phyloP scores from a whole-genome alignment of 2,888 invertebrate genomes.

The Cephus pygmeus region DNA sequence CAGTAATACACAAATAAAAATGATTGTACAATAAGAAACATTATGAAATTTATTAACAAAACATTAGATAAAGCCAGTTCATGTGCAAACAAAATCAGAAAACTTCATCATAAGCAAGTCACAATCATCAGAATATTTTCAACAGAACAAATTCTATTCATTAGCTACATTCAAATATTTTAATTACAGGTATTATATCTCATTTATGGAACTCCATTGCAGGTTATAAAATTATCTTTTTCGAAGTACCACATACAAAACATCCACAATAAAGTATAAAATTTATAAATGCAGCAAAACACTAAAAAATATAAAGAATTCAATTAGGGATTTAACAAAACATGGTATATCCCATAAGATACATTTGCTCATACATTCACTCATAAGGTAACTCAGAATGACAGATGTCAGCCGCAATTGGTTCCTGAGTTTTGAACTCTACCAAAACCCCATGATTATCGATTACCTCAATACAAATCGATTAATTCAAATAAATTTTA shows the following conservation, averaged over 20 bases:
- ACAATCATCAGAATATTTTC: neutral
- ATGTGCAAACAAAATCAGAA: neutral
- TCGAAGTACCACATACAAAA: neutral
- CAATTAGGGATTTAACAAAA: neutral
- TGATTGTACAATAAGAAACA: neutral
- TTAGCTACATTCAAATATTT: neutral
- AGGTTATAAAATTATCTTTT: neutral
- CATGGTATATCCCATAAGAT: neutral
- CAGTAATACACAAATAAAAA: neutral
- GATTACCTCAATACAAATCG: neutral
- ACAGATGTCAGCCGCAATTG: neutral
- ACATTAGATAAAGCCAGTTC: neutral
- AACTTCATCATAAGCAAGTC: neutral
- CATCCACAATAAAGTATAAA: neutral
- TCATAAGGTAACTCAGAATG: neutral
- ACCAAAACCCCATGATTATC: neutral
- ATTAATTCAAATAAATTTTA: neutral
- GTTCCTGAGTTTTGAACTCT: neutral
- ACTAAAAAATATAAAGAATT: neutral
- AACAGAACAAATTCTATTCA: neutral
- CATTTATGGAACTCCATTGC: neutral
- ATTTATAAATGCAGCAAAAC: neutral
- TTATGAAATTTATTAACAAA: neutral
- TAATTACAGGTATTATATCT: neutral
- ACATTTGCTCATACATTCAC: neutral